Percentiles rank a stretch among this genome's conserved stretches.
Evolutionary conservation across 2,888 invertebrate species (phyloP).

Genomic region (Pheosia gnoma): DNA sequence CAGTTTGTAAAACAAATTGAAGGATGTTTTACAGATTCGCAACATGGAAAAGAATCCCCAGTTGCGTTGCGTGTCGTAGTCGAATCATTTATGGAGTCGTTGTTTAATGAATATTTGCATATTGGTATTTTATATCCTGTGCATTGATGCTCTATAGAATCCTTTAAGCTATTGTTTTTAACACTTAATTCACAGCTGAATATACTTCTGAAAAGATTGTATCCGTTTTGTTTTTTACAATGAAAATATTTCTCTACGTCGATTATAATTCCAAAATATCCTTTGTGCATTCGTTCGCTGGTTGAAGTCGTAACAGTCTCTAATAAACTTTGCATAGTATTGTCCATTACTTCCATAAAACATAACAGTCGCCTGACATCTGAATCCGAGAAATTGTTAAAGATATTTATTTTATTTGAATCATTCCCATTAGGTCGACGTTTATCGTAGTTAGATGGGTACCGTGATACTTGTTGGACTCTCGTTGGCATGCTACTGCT

Average conservation of each 20-base stretch:
- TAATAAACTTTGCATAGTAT: constrained; percentile 13
- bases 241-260: neutral
- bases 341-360: constrained; percentile 14
- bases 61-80: constrained; percentile 9
- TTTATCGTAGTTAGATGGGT: neutral
- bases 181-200: constrained; percentile 3
- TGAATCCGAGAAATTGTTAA: constrained; percentile 3
- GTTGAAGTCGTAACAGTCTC: constrained; percentile 8
- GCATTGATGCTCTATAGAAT: constrained; percentile 16
- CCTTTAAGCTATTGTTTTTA: constrained; percentile 16
- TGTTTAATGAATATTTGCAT: constrained; percentile 25
- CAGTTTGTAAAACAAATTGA: constrained; percentile 34
- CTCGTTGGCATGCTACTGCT: neutral
- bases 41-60: constrained; percentile 5
- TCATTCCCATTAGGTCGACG: neutral
- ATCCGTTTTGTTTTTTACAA: neutral
- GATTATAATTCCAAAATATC: neutral
- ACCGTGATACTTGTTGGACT: neutral
- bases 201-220: neutral
- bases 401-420: constrained; percentile 1
- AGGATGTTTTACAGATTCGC: constrained; percentile 19
- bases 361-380: constrained; percentile 14
- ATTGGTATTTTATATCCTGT: constrained; percentile 25
- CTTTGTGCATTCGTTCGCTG: neutral
- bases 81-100: constrained; percentile 19